Percentiles rank a stretch among this genome's conserved stretches.
These are phyloP conservation scores for Agonopterix arenella DNA, from an alignment of 2,888 invertebrate species.

Conservation along the genomic window DNA sequence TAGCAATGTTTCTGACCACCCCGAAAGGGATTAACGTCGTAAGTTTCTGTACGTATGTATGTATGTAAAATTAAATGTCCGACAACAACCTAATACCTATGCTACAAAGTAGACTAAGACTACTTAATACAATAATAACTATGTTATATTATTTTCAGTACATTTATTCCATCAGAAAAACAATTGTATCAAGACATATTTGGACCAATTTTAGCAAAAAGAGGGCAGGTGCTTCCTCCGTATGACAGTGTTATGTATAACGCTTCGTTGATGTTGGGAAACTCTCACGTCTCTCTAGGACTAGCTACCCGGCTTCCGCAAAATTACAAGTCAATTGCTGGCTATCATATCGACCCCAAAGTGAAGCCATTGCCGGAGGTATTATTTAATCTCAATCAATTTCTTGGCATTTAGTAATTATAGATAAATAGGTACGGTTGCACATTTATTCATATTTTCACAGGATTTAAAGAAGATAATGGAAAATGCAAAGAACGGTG, in stretches of 20 bases:
- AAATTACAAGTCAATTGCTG: slow-evolving; percentile 39
- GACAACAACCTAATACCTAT: too few relatives aligned
- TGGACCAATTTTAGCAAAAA: slow-evolving; percentile 22
- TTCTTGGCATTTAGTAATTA: too few relatives aligned
- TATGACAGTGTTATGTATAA: slow-evolving; percentile 34
- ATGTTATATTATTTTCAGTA: slow-evolving; percentile 10
- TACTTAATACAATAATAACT: not conserved
- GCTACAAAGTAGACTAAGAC: too few relatives aligned
- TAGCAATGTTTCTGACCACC: too few relatives aligned
- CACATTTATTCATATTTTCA: not conserved
- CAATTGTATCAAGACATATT: slow-evolving; percentile 19
- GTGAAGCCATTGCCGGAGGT: slow-evolving; percentile 41
- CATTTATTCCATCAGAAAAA: slow-evolving; percentile 4
- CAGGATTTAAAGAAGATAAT: slow-evolving; percentile 40
- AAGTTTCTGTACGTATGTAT: too few relatives aligned
- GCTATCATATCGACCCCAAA: slow-evolving; percentile 42
- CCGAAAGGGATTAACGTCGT: too few relatives aligned
- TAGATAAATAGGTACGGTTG: too few relatives aligned
- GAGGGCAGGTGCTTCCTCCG: slow-evolving; percentile 29
- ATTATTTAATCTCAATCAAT: not conserved
- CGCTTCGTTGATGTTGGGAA: slow-evolving; percentile 42
- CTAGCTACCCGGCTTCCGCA: slow-evolving; percentile 32
- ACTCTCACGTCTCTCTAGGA: slow-evolving; percentile 39
- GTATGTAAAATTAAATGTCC: too few relatives aligned
- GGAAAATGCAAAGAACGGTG: slow-evolving; percentile 40